Evolutionary conservation across 2,113 vertebrate genomes (phyloP), one percentile per base, ranked within the genome.

Genomic region (Neogale vison): DNA sequence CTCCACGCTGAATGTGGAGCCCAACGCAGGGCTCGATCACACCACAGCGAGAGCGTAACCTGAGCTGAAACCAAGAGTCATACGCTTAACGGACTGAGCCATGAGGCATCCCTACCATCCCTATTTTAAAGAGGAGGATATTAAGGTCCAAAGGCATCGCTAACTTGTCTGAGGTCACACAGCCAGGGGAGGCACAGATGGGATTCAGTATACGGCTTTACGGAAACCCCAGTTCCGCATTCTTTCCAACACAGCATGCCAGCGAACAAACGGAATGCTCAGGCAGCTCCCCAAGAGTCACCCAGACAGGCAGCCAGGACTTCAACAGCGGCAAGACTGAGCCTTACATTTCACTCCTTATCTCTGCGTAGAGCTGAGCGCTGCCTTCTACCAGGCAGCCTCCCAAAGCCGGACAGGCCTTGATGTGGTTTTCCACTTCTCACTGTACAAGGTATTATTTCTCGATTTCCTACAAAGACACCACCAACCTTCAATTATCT

Each of bases 401-500:
- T 84, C 42, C 50, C 47, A 31, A 93, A 57, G 76, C 55, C 6
- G 34, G 55, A 31, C 26, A 21, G 69, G 63, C 52, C 87, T 52
- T 14, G 13, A 90, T 57, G 74, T 65, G 95, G 96, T 88, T 98
- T 95, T 83, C 84, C 36, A 92, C 80, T n/a, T 93, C 69, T 84
- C 31, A 59, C 26, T 71, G 1, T 3, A 8, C 14, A 92, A 50
- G 69, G 29, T 76, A 71, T 87, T 23, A 92, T 81, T 97, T 97
- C 93, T 67, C 80, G 90, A 57, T 36, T 65, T 13, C 42, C 85
- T n/a, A 42, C 84, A 90, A 71, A 92, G 63, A 23, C 7, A 47
- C 76, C 76, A 80, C 13, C 36, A 77, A 59, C 93, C 85, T 91
- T 88, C 88, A 88, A 42, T 97, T 59, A 94, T 45, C 96, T 94